Evolutionary conservation across 2,888 invertebrate genomes (phyloP).

Genomic region (Temnothorax ravouxi): DNA sequence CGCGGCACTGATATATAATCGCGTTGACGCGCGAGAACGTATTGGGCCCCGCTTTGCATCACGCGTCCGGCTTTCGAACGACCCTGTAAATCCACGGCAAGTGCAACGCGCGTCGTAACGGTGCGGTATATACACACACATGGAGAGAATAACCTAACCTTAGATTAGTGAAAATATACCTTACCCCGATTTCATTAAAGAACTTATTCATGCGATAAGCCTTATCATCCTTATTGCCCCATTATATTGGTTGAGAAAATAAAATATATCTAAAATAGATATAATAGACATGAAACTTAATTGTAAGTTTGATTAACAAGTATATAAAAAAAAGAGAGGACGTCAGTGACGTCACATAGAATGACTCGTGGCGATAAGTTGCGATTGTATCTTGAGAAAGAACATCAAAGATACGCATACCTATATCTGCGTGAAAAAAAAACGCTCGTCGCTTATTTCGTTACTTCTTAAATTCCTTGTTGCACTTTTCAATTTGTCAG

Average conservation of each 20-base stretch:
- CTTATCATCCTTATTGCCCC: neutral
- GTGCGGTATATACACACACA: neutral
- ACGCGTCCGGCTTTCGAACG: constrained; percentile 32
- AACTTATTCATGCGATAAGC: neutral
- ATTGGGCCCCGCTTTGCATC: constrained; percentile 38
- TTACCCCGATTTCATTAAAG: neutral
- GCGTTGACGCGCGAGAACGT: constrained; percentile 44
- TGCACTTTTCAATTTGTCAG: constrained; percentile 10
- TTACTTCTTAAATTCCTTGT: neutral
- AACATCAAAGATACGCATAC: neutral
- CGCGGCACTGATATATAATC: constrained; percentile 53
- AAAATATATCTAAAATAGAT: neutral
- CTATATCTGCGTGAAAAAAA: neutral
- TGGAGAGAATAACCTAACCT: neutral
- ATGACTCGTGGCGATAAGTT: neutral
- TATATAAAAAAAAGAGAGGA: neutral
- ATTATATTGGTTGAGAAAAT: neutral
- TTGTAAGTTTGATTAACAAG: neutral
- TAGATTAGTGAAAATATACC: neutral
- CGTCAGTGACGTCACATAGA: neutral
- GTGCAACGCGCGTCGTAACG: constrained; percentile 28
- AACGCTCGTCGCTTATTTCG: no score
- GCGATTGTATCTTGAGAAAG: neutral
- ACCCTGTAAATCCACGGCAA: constrained; percentile 50
- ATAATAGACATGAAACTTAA: neutral